Conservation (phyloP, 1,140 invertebrate species). For the Phymorhynchus buccinoides region DNA sequence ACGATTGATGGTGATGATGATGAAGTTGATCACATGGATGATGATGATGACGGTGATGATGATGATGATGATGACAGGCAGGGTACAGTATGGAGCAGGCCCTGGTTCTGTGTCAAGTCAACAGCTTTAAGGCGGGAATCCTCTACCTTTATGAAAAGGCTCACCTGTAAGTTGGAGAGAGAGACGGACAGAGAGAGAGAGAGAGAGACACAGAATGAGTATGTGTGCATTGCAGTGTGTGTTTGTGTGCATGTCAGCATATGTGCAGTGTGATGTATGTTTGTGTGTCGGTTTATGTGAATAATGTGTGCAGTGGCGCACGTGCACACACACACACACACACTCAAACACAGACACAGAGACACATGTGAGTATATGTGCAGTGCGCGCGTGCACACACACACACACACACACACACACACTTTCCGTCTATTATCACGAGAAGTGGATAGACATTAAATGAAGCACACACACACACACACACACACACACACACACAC, state of each 20-base stretch:
- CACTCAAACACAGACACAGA: too few relatives aligned
- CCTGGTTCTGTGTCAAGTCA: conserved; percentile 89
- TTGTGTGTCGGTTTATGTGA: background rate
- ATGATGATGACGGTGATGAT: background rate
- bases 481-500: too few relatives aligned
- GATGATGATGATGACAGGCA: background rate
- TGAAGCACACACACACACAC: too few relatives aligned
- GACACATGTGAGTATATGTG: too few relatives aligned
- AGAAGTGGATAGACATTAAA: too few relatives aligned
- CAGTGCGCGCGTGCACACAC: too few relatives aligned
- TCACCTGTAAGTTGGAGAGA: conserved; percentile 82
- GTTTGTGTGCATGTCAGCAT: background rate
- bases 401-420: too few relatives aligned
- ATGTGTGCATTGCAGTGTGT: background rate
- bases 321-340: too few relatives aligned
- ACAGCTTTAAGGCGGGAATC: conserved; percentile 86
- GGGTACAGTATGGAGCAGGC: conserved; percentile 81
- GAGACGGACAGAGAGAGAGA: too few relatives aligned
- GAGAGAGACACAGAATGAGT: too few relatives aligned
- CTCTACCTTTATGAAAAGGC: conserved; percentile 90
- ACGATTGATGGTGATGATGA: background rate
- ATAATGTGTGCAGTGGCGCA: too few relatives aligned
- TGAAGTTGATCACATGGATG: background rate
- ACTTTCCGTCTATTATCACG: too few relatives aligned
- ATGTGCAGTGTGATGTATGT: background rate